phyloP scores from a whole-genome alignment of 2,113 vertebrate genomes.

The Bucco capensis region DNA sequence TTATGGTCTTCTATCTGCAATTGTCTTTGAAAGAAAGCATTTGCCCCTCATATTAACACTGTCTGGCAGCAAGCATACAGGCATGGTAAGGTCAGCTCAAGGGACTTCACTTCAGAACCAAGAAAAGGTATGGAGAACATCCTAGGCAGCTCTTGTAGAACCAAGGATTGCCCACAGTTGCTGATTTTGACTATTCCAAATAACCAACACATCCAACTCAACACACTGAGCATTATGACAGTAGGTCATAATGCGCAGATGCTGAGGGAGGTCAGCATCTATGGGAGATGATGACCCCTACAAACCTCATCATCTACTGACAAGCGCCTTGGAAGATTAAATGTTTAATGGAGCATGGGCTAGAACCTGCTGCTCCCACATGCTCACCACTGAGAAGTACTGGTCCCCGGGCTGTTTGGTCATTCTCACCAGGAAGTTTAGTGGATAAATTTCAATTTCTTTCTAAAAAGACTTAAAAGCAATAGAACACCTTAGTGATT shows the following conservation, averaged over 20 bases:
- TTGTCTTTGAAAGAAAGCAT: not conserved
- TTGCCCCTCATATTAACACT: not conserved
- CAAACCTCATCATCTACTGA: not conserved
- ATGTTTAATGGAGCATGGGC: too few species aligned
- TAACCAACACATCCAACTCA: not conserved
- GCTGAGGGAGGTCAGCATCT: not conserved
- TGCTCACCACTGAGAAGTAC: accelerated
- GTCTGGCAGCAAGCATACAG: not conserved
- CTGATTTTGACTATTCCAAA: not conserved
- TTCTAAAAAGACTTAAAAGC: not conserved
- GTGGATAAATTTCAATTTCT: not conserved
- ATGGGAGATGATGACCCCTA: not conserved
- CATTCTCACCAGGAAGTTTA: not conserved
- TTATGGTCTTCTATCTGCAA: not conserved
- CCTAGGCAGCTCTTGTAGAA: not conserved
- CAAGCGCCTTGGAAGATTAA: not conserved
- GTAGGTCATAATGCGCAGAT: too few species aligned
- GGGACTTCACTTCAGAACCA: not conserved
- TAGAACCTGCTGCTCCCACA: not conserved
- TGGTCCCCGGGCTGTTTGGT: not conserved
- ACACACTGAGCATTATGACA: not conserved
- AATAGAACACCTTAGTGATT: not conserved
- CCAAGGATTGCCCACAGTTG: not conserved
- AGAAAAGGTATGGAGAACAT: not conserved
- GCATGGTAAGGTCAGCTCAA: not conserved